Conservation (phyloP, 2,888 invertebrate genomes). For the Empis stercorea region DNA sequence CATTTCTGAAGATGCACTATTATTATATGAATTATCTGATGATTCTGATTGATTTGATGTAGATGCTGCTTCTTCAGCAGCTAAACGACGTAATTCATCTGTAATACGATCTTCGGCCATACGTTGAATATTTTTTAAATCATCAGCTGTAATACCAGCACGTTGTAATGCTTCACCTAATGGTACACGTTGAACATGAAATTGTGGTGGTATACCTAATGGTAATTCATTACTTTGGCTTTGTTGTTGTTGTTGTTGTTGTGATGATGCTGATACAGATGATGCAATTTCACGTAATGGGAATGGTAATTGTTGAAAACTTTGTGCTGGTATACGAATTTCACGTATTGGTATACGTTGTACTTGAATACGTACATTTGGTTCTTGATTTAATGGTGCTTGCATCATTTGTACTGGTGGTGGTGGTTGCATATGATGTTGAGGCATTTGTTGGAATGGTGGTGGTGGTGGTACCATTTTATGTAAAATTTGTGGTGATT, state of each 20-base stretch:
- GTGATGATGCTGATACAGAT: slow-evolving; percentile 11
- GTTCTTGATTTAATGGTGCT: slow-evolving; percentile 39
- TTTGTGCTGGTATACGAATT: slow-evolving; percentile 25
- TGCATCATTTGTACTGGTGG: slow-evolving; percentile 38
- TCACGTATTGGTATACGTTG: slow-evolving; percentile 38
- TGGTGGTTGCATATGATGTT: slow-evolving; percentile 34
- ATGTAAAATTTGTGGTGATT: slow-evolving; percentile 7
- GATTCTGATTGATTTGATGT: slow-evolving; percentile 22
- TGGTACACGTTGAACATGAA: slow-evolving; percentile 33
- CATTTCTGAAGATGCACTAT: slow-evolving; percentile 24
- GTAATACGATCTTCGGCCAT: slow-evolving; percentile 35
- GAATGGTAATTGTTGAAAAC: slow-evolving; percentile 11
- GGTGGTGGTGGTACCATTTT: slow-evolving; percentile 20
- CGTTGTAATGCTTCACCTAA: slow-evolving; percentile 32
- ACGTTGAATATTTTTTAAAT: slow-evolving; percentile 35
- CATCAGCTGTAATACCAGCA: slow-evolving; percentile 35
- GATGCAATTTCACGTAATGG: slow-evolving; percentile 28
- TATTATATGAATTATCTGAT: slow-evolving; percentile 17
- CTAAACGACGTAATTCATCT: slow-evolving; percentile 30
- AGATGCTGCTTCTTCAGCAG: slow-evolving; percentile 26
- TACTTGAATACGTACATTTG: slow-evolving; percentile 35
- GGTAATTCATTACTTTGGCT: slow-evolving; percentile 10
- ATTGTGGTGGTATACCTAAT: slow-evolving; percentile 7
- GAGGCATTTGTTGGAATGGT: slow-evolving; percentile 34
- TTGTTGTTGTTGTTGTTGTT: slow-evolving; percentile 2